Evolutionary conservation across 1,140 invertebrate genomes (phyloP).

Genomic region (Sycophaga agraensis): DNA sequence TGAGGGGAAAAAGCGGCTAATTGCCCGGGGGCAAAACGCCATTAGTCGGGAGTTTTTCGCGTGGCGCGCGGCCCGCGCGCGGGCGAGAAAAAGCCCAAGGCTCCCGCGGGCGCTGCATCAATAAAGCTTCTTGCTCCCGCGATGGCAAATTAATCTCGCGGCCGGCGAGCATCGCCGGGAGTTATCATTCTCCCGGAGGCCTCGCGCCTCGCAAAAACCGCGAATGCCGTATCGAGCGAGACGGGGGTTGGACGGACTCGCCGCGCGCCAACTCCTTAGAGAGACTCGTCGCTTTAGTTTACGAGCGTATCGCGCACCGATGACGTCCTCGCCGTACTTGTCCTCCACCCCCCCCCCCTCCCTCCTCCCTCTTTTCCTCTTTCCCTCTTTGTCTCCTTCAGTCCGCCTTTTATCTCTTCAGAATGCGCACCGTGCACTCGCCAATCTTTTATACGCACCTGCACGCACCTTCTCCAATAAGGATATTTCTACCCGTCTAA

Average conservation of each 20-base stretch:
- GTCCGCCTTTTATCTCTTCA: slow-evolving; percentile 9
- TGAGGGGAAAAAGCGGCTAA: background rate
- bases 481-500: no score
- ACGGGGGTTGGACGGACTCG: slow-evolving; percentile 5
- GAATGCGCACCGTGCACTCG: background rate
- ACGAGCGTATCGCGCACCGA: background rate
- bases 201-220: background rate
- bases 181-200: background rate
- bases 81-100: background rate
- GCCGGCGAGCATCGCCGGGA: background rate
- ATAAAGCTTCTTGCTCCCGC: slow-evolving; percentile 9
- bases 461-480: background rate
- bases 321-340: slow-evolving; percentile 3
- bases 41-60: background rate
- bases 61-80: background rate
- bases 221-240: background rate
- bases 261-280: slow-evolving; percentile 1
- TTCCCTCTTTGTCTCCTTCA: no score
- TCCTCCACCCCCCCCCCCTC: no score
- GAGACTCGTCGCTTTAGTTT: slow-evolving; percentile 11
- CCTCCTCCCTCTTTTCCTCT: no score
- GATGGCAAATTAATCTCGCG: slow-evolving; percentile 17
- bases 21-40: background rate
- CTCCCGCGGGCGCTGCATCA: background rate
- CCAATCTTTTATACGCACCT: slow-evolving; percentile 3